These are phyloP conservation scores for Rhizomys pruinosus DNA, from an alignment of 2,113 vertebrate genomes.

Conservation along the genomic window DNA sequence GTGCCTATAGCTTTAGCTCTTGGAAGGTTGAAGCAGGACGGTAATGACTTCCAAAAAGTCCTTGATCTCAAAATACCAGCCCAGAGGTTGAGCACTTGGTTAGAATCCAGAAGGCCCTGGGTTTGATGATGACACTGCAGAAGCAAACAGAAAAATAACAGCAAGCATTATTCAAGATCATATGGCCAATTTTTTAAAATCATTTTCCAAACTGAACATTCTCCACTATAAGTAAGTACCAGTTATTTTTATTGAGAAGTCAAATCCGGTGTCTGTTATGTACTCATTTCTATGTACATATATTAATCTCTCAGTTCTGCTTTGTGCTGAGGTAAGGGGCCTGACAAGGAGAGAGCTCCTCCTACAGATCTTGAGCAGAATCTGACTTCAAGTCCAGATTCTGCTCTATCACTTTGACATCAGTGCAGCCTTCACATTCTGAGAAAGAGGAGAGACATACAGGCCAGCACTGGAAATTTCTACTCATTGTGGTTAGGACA, in stretches of 20 bases:
- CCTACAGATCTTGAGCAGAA: neutral
- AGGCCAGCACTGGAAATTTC: neutral
- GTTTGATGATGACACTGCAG: neutral
- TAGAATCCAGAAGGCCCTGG: neutral
- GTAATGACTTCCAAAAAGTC: neutral
- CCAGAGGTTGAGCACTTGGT: neutral
- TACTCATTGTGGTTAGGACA: neutral
- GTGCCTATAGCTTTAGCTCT: no score
- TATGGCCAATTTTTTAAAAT: neutral
- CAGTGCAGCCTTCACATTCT: neutral
- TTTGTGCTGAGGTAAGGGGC: neutral
- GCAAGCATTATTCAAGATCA: neutral
- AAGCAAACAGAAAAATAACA: neutral
- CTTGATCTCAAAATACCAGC: neutral
- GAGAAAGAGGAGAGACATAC: neutral
- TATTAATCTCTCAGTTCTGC: neutral
- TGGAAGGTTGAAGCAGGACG: no score
- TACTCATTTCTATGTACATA: neutral
- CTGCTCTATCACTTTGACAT: neutral
- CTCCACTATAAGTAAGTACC: neutral
- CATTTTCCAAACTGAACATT: neutral
- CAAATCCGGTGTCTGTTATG: neutral
- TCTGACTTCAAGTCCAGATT: accelerated
- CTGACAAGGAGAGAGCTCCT: no score
- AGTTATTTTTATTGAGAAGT: neutral